Conservation (phyloP, 2,113 vertebrate species). For the Dipodomys spectabilis region DNA sequence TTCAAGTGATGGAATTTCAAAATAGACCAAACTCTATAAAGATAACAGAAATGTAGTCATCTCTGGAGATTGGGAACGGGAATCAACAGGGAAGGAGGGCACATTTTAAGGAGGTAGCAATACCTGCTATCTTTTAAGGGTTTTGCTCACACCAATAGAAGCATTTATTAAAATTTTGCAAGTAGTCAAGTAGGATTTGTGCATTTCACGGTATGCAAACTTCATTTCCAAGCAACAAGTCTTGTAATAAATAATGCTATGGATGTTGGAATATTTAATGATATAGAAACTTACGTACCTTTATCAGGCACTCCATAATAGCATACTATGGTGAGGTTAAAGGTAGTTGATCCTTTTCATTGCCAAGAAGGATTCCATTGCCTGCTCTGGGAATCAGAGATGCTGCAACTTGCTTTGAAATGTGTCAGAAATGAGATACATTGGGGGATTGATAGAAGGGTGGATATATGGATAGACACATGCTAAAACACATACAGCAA, state of each 20-base stretch:
- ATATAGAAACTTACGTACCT: neutral
- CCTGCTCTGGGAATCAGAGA: neutral
- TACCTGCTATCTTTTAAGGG: neutral
- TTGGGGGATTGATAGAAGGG: neutral
- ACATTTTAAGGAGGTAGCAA: neutral
- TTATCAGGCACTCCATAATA: neutral
- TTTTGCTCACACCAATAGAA: neutral
- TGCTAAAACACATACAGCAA: neutral
- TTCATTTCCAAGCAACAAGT: neutral
- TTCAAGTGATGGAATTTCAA: neutral
- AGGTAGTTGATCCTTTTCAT: neutral
- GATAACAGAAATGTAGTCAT: neutral
- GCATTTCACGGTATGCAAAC: neutral
- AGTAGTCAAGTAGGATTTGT: neutral
- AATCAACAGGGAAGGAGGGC: neutral
- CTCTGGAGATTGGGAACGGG: neutral
- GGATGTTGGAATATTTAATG: neutral
- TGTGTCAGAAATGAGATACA: neutral
- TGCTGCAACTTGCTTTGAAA: neutral
- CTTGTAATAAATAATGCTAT: neutral
- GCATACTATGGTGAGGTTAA: neutral
- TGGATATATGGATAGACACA: neutral
- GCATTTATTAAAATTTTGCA: neutral
- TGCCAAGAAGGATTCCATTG: neutral
- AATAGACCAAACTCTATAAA: neutral